These are phyloP conservation scores for Cebus imitator DNA, from an alignment of 2,113 vertebrate species.

Conservation along the genomic window DNA sequence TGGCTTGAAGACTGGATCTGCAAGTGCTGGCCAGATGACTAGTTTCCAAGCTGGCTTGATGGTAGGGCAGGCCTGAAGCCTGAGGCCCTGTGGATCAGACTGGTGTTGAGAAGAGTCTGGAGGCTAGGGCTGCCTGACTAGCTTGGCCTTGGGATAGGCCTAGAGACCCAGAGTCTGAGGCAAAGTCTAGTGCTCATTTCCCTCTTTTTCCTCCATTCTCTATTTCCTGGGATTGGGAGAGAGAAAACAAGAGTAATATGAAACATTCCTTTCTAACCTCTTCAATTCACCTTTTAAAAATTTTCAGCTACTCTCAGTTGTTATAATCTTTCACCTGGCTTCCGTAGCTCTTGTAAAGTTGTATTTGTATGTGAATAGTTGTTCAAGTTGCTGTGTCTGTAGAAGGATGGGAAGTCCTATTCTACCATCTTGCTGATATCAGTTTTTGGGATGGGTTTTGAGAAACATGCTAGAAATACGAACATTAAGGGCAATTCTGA, in stretches of 20 bases:
- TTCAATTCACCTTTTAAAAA: neutral
- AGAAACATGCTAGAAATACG: neutral
- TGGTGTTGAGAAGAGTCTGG: too few species aligned
- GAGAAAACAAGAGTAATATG: neutral
- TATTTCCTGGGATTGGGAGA: neutral
- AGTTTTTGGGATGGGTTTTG: neutral
- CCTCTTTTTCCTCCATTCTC: neutral
- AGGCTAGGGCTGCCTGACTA: neutral
- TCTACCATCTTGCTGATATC: neutral
- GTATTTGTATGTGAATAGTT: neutral
- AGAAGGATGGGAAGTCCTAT: neutral
- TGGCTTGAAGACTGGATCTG: neutral
- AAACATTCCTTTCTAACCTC: neutral
- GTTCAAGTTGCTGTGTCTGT: neutral
- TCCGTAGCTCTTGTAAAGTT: neutral
- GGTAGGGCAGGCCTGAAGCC: neutral
- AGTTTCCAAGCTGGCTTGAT: neutral
- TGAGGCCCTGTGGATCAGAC: neutral
- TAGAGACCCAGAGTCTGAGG: neutral
- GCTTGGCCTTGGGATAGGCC: neutral
- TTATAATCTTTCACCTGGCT: neutral
- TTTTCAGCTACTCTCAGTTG: neutral
- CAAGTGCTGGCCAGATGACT: neutral
- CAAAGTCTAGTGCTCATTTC: neutral
- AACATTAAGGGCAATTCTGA: neutral